A percentile compares a stretch with the other conserved stretches of the same genome.
Conservation (phyloP, 2,888 invertebrate genomes). For the Drosophila maculinotata region DNA sequence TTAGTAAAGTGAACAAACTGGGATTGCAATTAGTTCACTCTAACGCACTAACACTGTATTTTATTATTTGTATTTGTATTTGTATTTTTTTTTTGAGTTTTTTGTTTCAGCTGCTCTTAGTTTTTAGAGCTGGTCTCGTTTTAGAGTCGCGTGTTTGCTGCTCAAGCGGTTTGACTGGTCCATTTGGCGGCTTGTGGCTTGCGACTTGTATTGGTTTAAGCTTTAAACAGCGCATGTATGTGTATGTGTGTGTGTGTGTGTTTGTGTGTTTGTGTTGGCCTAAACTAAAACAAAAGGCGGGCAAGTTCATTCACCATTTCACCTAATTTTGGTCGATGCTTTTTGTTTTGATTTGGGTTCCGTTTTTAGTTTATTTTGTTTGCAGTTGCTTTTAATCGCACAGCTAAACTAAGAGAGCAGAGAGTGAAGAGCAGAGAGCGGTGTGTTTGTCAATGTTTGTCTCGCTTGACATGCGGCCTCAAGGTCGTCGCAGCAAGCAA, state of each 20-base stretch:
- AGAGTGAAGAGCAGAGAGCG: not conserved
- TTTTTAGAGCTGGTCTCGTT: constrained; percentile 58
- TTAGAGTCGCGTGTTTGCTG: constrained; percentile 61
- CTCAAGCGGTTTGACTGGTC: constrained; percentile 69
- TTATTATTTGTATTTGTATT: not conserved
- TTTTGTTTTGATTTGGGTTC: constrained; percentile 45
- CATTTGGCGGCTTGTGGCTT: constrained; percentile 36
- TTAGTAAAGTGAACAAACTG: too few species aligned
- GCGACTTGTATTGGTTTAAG: constrained; percentile 21
- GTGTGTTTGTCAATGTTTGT: constrained; percentile 16
- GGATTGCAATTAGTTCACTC: too few species aligned
- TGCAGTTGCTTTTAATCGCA: not conserved
- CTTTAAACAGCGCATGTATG: not conserved
- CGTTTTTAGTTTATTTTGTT: constrained; percentile 26
- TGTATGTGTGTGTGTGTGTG: not conserved
- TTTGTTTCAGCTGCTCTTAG: constrained; percentile 28
- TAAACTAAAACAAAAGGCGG: constrained; percentile 58
- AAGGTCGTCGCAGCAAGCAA: constrained; percentile 37
- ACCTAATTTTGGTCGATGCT: constrained; percentile 64
- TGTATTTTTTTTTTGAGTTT: too few species aligned
- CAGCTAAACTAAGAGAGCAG: not conserved
- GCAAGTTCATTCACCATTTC: constrained; percentile 75
- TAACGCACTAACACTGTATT: too few species aligned
- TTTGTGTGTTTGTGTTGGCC: constrained; percentile 33
- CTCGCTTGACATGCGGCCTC: constrained; percentile 38